A percentile compares a stretch with the other conserved stretches of the same genome.
phyloP scores from a whole-genome alignment of 2,888 invertebrate species.

The Camponotus fellah region DNA sequence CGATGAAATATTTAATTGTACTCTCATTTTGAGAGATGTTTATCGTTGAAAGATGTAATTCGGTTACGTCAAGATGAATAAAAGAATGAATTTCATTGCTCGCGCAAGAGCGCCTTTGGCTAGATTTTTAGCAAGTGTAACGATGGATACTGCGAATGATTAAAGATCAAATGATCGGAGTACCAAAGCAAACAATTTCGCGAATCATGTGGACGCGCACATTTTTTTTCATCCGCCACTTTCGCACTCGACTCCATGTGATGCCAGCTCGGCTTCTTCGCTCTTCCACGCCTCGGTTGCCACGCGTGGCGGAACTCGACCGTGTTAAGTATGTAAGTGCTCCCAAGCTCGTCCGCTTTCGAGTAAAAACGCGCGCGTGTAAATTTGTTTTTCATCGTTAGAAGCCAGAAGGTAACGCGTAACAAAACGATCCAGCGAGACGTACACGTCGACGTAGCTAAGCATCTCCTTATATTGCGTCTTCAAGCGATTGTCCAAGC shows the following conservation, averaged over 20 bases:
- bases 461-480: conserved; percentile 3
- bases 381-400: conserved; percentile 24
- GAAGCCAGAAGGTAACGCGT: conserved; percentile 7
- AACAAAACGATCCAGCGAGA: conserved; percentile 53
- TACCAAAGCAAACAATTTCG: conserved; percentile 3
- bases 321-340: conserved; percentile 11
- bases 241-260: conserved; percentile 23
- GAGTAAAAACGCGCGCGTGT: conserved; percentile 2
- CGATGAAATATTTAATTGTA: conserved; percentile 23
- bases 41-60: background rate
- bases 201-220: conserved; percentile 7
- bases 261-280: conserved; percentile 9
- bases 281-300: conserved; percentile 35
- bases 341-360: conserved; percentile 34
- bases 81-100: conserved; percentile 4
- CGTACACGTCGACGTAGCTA: conserved; percentile 68
- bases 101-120: background rate
- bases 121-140: background rate
- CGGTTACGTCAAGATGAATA: background rate
- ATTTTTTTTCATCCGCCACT: conserved; percentile 21
- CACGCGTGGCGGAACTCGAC: conserved; percentile 49
- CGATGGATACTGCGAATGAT: background rate
- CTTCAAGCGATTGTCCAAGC: conserved; percentile 33
- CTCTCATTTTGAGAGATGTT: background rate
- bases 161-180: background rate